Evolutionary conservation across 2,797 vertebrate genomes (phyloP).

Genomic region (Alectoris magna): DNA sequence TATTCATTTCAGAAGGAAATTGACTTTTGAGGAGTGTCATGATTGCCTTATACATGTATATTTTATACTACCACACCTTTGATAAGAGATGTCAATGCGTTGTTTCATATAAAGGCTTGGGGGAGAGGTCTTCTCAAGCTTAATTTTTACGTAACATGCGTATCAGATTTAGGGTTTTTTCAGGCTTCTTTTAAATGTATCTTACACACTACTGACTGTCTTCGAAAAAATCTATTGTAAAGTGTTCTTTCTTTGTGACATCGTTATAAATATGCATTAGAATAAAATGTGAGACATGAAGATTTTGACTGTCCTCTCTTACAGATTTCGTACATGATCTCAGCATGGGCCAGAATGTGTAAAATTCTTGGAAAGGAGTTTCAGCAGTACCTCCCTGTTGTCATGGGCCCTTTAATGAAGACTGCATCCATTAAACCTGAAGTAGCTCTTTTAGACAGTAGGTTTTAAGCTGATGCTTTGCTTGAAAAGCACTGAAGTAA

Average conservation of each 20-base stretch:
- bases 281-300: background rate
- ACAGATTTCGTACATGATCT: constrained; percentile 99
- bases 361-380: constrained; percentile 99
- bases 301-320: background rate
- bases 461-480: constrained; percentile 63
- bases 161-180: background rate
- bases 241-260: background rate
- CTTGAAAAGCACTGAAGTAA: background rate
- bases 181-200: background rate
- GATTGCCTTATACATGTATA: background rate
- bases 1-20: background rate
- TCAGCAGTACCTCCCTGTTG: constrained; percentile 98
- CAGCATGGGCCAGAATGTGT: constrained; percentile 99
- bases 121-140: background rate
- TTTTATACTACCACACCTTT: background rate
- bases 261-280: background rate
- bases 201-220: background rate
- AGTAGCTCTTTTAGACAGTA: constrained; percentile 98
- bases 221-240: background rate
- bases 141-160: background rate
- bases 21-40: background rate
- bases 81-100: background rate
- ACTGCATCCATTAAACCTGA: constrained; percentile 98
- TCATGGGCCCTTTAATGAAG: constrained; percentile 99
- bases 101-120: background rate